Percentiles rank a stretch among this genome's conserved stretches.
phyloP scores from a whole-genome alignment of 2,888 invertebrate species.

The Drosophila siamana region DNA sequence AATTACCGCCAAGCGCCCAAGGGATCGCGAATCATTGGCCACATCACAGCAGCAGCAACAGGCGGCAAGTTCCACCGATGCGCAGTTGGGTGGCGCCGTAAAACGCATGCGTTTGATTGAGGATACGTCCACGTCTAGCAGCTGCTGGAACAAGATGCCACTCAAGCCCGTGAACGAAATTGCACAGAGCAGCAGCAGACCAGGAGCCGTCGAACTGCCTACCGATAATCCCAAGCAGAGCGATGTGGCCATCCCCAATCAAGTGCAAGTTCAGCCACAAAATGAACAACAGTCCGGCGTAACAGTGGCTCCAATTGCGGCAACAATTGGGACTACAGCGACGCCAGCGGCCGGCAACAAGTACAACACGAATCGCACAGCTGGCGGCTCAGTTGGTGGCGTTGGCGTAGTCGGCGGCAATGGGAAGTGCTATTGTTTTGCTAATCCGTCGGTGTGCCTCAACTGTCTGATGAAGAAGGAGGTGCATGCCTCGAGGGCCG shows the following conservation, averaged over 20 bases:
- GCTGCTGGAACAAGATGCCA: slow-evolving; percentile 79
- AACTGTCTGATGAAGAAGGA: slow-evolving; percentile 88
- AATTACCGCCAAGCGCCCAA: slow-evolving; percentile 60
- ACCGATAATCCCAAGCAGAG: slow-evolving; percentile 21
- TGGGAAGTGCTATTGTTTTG: slow-evolving; percentile 89
- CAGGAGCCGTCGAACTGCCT: slow-evolving; percentile 2
- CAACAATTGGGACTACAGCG: slow-evolving; percentile 18
- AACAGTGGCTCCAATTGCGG: background rate
- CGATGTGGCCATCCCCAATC: slow-evolving; percentile 1
- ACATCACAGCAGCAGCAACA: slow-evolving; percentile 16
- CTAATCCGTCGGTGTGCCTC: slow-evolving; percentile 89
- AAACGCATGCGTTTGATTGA: slow-evolving; percentile 77
- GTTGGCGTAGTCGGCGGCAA: slow-evolving; percentile 7
- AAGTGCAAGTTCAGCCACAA: background rate
- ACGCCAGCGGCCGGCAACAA: slow-evolving; percentile 48
- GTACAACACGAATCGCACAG: slow-evolving; percentile 80
- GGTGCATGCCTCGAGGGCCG: slow-evolving; percentile 92
- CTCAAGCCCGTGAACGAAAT: slow-evolving; percentile 84
- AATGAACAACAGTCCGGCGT: background rate
- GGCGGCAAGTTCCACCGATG: slow-evolving; percentile 32
- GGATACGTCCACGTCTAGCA: slow-evolving; percentile 34
- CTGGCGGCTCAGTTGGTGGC: slow-evolving; percentile 18
- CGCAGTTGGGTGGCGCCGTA: slow-evolving; percentile 58
- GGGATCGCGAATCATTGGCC: slow-evolving; percentile 54
- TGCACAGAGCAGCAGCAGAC: slow-evolving; percentile 42